Conservation (phyloP, 2,113 vertebrate species). For the Lagenorhynchus albirostris region DNA sequence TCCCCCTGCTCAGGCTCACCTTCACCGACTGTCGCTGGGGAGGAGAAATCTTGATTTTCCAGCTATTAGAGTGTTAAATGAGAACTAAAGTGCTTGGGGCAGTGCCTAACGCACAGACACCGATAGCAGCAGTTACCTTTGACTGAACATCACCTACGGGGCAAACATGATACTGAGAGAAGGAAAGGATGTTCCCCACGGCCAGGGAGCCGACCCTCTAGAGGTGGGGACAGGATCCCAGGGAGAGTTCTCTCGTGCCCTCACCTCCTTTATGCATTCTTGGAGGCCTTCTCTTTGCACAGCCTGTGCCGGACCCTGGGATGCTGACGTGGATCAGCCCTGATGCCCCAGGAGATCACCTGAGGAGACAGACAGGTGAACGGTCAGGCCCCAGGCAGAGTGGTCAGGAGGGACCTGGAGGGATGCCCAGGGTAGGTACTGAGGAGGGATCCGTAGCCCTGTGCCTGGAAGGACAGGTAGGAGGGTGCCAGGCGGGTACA, state of each 20-base stretch:
- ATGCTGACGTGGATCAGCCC: neutral
- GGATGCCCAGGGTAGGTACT: neutral
- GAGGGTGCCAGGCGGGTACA: no score
- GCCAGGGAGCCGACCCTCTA: neutral
- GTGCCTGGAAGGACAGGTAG: neutral
- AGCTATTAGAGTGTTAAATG: neutral
- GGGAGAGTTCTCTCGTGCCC: neutral
- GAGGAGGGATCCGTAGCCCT: neutral
- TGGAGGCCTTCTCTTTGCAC: neutral
- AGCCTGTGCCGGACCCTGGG: neutral
- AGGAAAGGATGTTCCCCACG: accelerated
- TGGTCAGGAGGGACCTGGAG: neutral
- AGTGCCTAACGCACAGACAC: neutral
- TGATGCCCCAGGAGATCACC: neutral
- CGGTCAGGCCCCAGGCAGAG: neutral
- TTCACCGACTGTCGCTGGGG: neutral
- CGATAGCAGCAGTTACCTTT: neutral
- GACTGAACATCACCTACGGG: neutral
- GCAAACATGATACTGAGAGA: neutral
- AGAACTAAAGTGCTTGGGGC: neutral
- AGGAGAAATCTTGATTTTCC: neutral
- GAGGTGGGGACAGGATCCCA: neutral
- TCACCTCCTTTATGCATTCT: neutral
- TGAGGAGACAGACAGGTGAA: neutral
- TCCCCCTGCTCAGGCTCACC: neutral